These are phyloP conservation scores for Anisognathus igniventris DNA, from an alignment of 2,797 vertebrate species.

Conservation along the genomic window DNA sequence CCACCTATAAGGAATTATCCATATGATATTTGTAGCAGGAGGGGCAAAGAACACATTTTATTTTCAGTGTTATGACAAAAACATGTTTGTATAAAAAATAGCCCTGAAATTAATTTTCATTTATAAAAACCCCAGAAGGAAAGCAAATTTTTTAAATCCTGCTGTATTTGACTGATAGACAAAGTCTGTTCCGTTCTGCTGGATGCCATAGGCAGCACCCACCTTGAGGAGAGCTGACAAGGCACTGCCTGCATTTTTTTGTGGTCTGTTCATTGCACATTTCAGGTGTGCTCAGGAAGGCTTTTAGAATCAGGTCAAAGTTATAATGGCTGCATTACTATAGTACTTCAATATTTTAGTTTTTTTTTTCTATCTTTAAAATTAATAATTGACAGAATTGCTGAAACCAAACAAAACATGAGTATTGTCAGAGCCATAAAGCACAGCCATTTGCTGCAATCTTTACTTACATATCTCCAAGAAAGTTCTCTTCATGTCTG, in stretches of 20 bases:
- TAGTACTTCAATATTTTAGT: background rate
- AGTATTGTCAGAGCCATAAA: background rate
- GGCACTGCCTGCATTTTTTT: background rate
- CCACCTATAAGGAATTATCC: background rate
- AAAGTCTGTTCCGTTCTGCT: background rate
- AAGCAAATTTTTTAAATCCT: background rate
- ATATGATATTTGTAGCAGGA: background rate
- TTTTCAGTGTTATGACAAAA: background rate
- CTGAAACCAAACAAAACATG: background rate
- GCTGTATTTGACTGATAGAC: background rate
- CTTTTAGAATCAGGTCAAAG: background rate
- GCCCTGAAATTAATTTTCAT: background rate
- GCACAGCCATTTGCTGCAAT: background rate
- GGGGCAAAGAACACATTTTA: background rate
- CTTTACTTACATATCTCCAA: background rate
- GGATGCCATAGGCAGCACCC: background rate
- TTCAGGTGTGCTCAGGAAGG: background rate
- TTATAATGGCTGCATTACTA: background rate
- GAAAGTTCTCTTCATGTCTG: background rate
- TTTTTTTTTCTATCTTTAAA: background rate
- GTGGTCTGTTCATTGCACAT: background rate
- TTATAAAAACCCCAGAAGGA: background rate
- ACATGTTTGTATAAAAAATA: background rate
- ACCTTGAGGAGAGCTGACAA: background rate
- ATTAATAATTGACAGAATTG: background rate